Conservation (phyloP, 2,113 vertebrate genomes). For the Sander lucioperca region DNA sequence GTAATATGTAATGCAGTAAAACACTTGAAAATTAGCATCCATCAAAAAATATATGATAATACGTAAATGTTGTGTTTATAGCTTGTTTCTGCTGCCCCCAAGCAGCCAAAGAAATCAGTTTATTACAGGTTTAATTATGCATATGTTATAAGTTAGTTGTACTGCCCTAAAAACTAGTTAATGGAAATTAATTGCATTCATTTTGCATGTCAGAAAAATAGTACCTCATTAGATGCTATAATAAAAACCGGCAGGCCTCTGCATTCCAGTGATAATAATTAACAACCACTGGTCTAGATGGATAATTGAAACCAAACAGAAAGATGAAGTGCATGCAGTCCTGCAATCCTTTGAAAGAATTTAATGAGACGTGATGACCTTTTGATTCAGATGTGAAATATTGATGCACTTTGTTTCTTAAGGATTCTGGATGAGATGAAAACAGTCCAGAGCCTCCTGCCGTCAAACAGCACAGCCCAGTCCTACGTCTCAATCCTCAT, state of each 20-base stretch:
- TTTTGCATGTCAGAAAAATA: not conserved
- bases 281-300: not conserved
- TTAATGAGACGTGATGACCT: not conserved
- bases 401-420: slow-evolving; percentile 40
- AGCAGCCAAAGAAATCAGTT: not conserved
- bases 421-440: slow-evolving; percentile 79
- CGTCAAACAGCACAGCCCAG: slow-evolving; percentile 61
- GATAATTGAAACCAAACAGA: not conserved
- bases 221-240: not conserved
- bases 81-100: not conserved
- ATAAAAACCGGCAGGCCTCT: not conserved
- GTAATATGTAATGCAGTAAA: not conserved
- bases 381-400: slow-evolving; percentile 30
- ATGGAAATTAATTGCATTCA: not conserved
- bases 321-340: not conserved
- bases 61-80: not conserved
- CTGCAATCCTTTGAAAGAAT: slow-evolving; percentile 6
- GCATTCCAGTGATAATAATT: not conserved
- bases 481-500: slow-evolving; percentile 66
- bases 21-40: not conserved
- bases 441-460: slow-evolving; percentile 68
- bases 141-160: not conserved
- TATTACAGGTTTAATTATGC: not conserved
- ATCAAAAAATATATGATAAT: not conserved
- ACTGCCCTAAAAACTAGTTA: not conserved